A percentile compares a stretch with the other conserved stretches of the same genome.
These are phyloP conservation scores for Diuraphis noxia DNA, from an alignment of 1,140 invertebrate species.

Conservation along the genomic window DNA sequence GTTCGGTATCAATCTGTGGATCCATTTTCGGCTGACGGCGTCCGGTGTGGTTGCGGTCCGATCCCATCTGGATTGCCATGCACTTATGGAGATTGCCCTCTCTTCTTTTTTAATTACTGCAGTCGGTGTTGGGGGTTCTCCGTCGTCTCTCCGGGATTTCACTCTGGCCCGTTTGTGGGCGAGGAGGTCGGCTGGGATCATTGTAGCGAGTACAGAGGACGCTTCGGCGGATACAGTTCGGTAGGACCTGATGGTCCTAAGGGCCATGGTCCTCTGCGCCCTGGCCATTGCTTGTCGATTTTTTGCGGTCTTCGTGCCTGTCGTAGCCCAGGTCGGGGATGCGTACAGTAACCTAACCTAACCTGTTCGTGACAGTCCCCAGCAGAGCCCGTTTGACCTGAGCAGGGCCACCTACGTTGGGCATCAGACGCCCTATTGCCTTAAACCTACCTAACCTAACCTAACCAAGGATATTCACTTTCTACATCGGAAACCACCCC, in stretches of 20 bases:
- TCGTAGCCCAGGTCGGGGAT: too few species aligned
- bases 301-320: background rate
- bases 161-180: background rate
- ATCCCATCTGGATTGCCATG: too few species aligned
- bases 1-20: too few species aligned
- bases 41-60: too few species aligned
- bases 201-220: background rate
- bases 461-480: too few species aligned
- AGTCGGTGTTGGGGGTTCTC: accelerated
- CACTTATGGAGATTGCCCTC: too few species aligned
- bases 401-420: background rate
- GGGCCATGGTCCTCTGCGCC: background rate
- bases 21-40: too few species aligned
- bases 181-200: background rate
- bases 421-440: background rate
- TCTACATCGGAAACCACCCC: too few species aligned
- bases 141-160: accelerated
- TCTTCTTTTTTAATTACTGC: too few species aligned
- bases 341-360: too few species aligned
- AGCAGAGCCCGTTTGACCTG: background rate
- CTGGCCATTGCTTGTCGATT: background rate
- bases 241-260: background rate
- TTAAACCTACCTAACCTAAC: too few species aligned
- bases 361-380: background rate
- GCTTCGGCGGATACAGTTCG: background rate